Evolutionary conservation across 2,113 vertebrate species (phyloP).

Genomic region (Campylomormyrus numenius): DNA sequence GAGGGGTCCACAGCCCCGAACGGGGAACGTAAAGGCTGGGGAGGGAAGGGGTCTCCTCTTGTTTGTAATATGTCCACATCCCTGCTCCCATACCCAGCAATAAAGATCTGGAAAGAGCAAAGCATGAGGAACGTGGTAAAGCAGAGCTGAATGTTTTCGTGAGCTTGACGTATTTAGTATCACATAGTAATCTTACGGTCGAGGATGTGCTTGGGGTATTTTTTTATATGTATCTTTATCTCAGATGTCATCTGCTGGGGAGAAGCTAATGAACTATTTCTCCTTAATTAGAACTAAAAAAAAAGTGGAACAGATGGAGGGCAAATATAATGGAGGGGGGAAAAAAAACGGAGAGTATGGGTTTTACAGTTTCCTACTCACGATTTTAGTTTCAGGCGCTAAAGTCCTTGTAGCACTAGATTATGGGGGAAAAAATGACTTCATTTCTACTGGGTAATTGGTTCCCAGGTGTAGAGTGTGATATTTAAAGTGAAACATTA

Average conservation of each 20-base stretch:
- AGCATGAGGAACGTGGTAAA: not conserved
- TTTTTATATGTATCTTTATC: not conserved
- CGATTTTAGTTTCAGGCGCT: not conserved
- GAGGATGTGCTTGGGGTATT: not conserved
- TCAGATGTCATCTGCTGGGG: not conserved
- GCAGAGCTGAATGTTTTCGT: not conserved
- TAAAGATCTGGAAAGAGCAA: not conserved
- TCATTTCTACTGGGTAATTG: not conserved
- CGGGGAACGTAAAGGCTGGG: not conserved
- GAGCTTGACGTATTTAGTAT: not conserved
- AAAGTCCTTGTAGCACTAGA: not conserved
- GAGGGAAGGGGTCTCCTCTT: not conserved
- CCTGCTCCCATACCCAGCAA: not conserved
- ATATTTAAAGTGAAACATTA: not conserved
- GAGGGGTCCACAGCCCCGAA: not conserved
- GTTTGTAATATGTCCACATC: not conserved
- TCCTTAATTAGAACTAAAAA: constrained; percentile 3
- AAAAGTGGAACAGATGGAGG: constrained; percentile 9
- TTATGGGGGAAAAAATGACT: not conserved
- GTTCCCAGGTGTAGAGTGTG: not conserved
- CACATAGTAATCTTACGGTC: not conserved
- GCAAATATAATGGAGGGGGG: not conserved
- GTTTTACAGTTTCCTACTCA: not conserved
- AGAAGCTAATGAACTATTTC: not conserved
- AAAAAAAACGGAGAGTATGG: not conserved